phyloP scores from a whole-genome alignment of 2,113 vertebrate genomes.

The Equus przewalskii region DNA sequence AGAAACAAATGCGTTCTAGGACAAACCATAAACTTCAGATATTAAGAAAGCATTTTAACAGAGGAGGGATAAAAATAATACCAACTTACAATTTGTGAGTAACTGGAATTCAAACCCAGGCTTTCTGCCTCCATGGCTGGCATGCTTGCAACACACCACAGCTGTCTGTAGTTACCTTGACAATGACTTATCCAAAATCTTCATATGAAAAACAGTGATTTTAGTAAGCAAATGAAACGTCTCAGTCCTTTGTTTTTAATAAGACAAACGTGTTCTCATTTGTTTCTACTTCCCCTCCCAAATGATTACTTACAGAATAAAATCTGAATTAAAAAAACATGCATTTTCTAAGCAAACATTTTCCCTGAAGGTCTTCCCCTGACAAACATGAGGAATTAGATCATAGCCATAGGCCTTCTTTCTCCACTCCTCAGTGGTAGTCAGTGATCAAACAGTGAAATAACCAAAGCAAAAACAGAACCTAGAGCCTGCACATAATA shows the following conservation, averaged over 20 bases:
- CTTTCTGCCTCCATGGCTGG: not conserved
- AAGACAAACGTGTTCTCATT: not conserved
- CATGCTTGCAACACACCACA: not conserved
- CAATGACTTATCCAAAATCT: not conserved
- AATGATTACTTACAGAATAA: not conserved
- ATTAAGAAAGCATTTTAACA: not conserved
- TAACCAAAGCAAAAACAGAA: not conserved
- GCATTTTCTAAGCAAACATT: constrained; percentile 36
- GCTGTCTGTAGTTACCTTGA: not conserved
- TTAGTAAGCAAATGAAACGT: constrained; percentile 9
- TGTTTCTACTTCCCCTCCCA: not conserved
- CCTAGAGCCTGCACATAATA: not conserved
- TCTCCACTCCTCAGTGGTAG: not conserved
- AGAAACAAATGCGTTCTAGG: not conserved
- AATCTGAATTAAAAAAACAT: constrained; percentile 1
- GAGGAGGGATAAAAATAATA: constrained; percentile 33
- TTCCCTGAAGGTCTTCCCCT: constrained; percentile 5
- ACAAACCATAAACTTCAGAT: constrained; percentile 33
- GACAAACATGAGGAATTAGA: not conserved
- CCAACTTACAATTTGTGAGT: not conserved
- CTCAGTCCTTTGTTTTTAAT: constrained; percentile 14
- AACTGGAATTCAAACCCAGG: constrained; percentile 1
- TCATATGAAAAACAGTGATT: constrained; percentile 17
- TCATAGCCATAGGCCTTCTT: not conserved
- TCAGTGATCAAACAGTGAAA: not conserved